Base-by-base conservation (phyloP, 2,888 invertebrate species). In the Sinotaia quadrata region DNA sequence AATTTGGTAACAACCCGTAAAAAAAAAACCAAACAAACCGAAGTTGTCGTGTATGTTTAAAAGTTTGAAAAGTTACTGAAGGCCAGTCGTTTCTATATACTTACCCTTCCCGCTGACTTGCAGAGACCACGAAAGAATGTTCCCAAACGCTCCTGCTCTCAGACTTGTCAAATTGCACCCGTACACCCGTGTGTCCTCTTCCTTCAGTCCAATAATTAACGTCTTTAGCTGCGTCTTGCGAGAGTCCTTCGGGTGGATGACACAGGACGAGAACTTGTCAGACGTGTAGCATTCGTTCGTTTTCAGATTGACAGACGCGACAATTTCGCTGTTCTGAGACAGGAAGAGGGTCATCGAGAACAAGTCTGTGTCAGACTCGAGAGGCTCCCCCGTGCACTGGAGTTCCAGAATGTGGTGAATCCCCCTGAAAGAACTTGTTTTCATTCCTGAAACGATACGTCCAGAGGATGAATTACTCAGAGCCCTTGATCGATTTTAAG, bases 341-440 rank as follows among this genome's bases (percentile, higher is more conserved):
- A 34, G 24, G 63, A 54, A 63, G 10, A 63, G 24, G 15, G 63
- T 63, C 63, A 63, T 63, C n/a, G 51, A 51, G 63, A 63, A 63
- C 41, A 63, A 37, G 54, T 63, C 63, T n/a, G 52, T 52, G 41
- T 51, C 37, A 0, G 63, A 7, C 12, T 63, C 63, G 5, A 63
- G 52, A 10, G 41, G 34, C 10, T 52, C 41, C 3, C 37, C 63
- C 21, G 36, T 52, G 37, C 63, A 63, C 12, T 33, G n/a, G 21
- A 63, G 37, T 29, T 63, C 37, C 18, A 12, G 52, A 8, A 63
- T 36, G 54, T 37, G 54, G 0, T 52, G 41, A 10, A 52, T 27
- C 15, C 54, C 41, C 18, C 37, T n/a, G 21, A 63, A 63, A 5
- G 2, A 2, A 8, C 24, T 21, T 0, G n/a, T 33, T 15, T 27